A percentile compares a stretch with the other conserved stretches of the same genome.
Conservation (phyloP, 1,140 invertebrate species). For the Neocloeon triangulifer region DNA sequence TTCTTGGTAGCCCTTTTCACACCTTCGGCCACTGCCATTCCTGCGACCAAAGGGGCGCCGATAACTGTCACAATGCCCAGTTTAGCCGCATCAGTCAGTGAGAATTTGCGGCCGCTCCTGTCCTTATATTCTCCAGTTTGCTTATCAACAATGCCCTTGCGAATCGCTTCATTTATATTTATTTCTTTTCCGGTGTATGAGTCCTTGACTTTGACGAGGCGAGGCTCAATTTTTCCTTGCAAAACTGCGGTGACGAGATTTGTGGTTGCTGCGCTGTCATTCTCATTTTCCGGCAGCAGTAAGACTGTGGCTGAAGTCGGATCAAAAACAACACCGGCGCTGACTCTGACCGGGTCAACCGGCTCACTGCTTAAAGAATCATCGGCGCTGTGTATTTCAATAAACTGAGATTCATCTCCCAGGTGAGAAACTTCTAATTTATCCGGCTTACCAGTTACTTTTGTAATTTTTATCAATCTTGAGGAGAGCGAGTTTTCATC, state of each 20-base stretch:
- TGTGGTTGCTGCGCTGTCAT: too few species aligned
- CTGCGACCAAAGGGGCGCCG: constrained; percentile 42
- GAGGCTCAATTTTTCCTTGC: constrained; percentile 35
- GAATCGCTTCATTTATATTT: constrained; percentile 48
- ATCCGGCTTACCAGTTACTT: constrained; percentile 33
- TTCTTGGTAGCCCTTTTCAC: constrained; percentile 25
- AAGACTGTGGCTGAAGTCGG: constrained; percentile 41
- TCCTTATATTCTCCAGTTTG: constrained; percentile 45
- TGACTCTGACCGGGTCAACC: constrained; percentile 38
- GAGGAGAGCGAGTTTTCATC: constrained; percentile 13
- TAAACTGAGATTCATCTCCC: constrained; percentile 1
- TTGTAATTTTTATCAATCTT: constrained; percentile 34
- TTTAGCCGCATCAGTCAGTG: constrained; percentile 49
- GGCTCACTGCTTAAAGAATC: background rate
- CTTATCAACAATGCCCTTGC: constrained; percentile 47
- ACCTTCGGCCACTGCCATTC: constrained; percentile 24
- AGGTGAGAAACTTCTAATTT: constrained; percentile 32
- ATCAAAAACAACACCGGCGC: constrained; percentile 46
- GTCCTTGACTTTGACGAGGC: constrained; percentile 51
- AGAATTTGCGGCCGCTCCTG: constrained; percentile 34
- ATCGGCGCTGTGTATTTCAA: constrained; percentile 2
- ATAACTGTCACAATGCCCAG: constrained; percentile 42
- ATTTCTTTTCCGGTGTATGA: constrained; percentile 43
- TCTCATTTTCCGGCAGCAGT: constrained; percentile 41
- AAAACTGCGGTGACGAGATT: constrained; percentile 44